phyloP scores from a whole-genome alignment of 2,888 invertebrate genomes.

The Cryptosula pallasiana region DNA sequence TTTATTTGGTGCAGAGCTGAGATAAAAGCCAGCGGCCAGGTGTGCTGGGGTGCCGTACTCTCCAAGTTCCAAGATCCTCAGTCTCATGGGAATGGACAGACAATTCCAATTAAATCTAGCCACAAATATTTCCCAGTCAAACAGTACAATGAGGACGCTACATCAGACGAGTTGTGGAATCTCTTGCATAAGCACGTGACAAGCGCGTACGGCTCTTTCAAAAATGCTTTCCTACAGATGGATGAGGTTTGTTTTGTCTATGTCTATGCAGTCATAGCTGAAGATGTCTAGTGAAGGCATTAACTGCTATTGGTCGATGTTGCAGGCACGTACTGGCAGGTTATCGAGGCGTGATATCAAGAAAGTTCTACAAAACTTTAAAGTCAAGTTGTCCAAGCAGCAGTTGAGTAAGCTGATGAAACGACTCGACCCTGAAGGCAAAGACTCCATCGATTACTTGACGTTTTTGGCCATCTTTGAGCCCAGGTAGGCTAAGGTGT shows the following conservation, averaged over 20 bases:
- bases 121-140: conserved; percentile 48
- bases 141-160: conserved; percentile 36
- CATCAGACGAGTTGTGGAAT: conserved; percentile 39
- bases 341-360: conserved; percentile 42
- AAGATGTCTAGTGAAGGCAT: too few relatives aligned
- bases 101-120: conserved; percentile 43
- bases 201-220: conserved; percentile 40
- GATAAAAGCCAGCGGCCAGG: conserved; percentile 41
- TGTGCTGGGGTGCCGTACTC: conserved; percentile 48
- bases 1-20: conserved; percentile 22
- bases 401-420: conserved; percentile 45
- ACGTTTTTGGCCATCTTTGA: conserved; percentile 48
- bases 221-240: conserved; percentile 46
- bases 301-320: too few relatives aligned
- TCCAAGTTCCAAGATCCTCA: conserved; percentile 48
- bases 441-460: conserved; percentile 44
- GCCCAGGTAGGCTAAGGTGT: conserved; percentile 35
- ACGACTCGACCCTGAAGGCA: conserved; percentile 41
- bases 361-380: conserved; percentile 43
- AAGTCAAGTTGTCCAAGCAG: conserved; percentile 38
- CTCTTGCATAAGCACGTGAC: conserved; percentile 44
- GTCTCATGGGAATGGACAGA: conserved; percentile 45
- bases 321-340: conserved; percentile 43
- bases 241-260: conserved; percentile 35
- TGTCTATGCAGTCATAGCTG: too few relatives aligned